These are phyloP conservation scores for Arctopsyche grandis DNA, from an alignment of 1,140 invertebrate genomes.

Conservation along the genomic window DNA sequence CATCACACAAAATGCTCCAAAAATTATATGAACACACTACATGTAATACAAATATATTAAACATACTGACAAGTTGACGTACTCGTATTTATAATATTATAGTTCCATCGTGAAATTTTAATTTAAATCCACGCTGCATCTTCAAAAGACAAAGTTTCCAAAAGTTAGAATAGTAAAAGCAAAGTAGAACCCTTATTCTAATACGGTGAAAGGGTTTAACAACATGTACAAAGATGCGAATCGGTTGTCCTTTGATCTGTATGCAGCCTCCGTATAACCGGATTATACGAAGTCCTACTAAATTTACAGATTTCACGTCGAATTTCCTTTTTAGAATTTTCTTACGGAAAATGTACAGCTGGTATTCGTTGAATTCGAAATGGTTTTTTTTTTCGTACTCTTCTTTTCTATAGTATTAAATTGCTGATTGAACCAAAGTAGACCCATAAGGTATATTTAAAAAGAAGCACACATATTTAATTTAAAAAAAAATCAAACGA, in stretches of 20 bases:
- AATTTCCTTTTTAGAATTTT: too few species aligned
- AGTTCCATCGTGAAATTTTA: too few species aligned
- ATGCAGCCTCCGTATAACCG: slow-evolving; percentile 19
- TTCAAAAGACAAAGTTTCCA: not conserved
- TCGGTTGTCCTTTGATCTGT: slow-evolving; percentile 35
- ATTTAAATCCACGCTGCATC: not conserved
- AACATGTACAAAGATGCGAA: not conserved
- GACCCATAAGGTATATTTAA: not conserved
- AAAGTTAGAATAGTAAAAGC: not conserved
- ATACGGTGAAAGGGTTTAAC: slow-evolving; percentile 1
- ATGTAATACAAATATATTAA: not conserved
- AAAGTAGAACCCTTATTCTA: slow-evolving; percentile 4
- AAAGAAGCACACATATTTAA: too few species aligned
- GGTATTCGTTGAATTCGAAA: slow-evolving; percentile 3
- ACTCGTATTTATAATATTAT: too few species aligned
- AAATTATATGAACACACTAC: not conserved
- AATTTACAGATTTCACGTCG: slow-evolving; percentile 20
- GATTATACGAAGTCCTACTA: slow-evolving; percentile 2
- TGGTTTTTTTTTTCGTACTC: too few species aligned
- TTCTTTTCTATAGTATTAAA: too few species aligned
- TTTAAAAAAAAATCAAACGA: too few species aligned
- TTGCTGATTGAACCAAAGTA: too few species aligned
- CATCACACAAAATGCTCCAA: not conserved
- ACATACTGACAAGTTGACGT: too few species aligned
- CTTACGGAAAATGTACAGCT: slow-evolving; percentile 10